phyloP scores from a whole-genome alignment of 2,113 vertebrate species.

The Eudorcas thomsonii region DNA sequence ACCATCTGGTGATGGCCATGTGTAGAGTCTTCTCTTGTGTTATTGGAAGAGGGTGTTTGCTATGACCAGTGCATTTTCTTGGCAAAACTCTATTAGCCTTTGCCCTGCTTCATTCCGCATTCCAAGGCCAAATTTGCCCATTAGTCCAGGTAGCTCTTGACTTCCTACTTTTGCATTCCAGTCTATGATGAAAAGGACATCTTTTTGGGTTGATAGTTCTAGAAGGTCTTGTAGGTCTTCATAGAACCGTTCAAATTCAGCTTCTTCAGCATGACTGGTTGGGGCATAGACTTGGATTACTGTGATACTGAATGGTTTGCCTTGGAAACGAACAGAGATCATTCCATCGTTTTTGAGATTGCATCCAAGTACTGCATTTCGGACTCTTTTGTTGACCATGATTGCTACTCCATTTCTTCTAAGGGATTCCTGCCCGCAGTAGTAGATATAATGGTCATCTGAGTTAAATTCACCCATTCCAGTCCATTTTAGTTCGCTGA shows the following conservation, averaged over 20 bases:
- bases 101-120: not conserved
- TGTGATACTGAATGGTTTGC: not conserved
- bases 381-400: not conserved
- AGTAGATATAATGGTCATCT: not conserved
- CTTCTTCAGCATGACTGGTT: not conserved
- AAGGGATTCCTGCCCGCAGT: not conserved
- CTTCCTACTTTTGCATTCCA: not conserved
- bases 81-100: not conserved
- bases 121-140: not conserved
- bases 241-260: not conserved
- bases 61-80: not conserved
- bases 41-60: not conserved
- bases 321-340: not conserved
- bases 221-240: not conserved
- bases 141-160: not conserved
- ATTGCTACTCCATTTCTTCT: not conserved
- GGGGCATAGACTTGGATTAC: not conserved
- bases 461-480: not conserved
- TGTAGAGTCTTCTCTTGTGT: too few species aligned
- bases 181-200: not conserved
- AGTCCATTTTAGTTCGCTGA: not conserved
- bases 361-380: not conserved
- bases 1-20: too few species aligned
- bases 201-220: not conserved
- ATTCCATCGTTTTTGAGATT: not conserved